Conservation (phyloP, 2,888 invertebrate species). For the Molanna angustata region DNA sequence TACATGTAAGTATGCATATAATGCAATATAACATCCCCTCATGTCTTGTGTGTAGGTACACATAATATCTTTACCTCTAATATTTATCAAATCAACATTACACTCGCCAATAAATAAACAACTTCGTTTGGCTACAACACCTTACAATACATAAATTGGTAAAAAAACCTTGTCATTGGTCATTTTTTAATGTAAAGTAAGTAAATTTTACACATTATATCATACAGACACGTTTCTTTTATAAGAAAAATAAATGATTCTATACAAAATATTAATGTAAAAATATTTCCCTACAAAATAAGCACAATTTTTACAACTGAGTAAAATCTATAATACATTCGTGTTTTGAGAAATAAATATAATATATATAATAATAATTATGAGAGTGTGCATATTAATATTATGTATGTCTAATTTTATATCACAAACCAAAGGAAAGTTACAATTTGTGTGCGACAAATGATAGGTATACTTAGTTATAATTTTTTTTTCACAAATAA, state of each 20-base stretch:
- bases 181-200: slow-evolving; percentile 9
- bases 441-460: too few species aligned
- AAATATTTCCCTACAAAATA: not conserved
- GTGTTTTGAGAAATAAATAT: not conserved
- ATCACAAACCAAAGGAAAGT: too few species aligned
- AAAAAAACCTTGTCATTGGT: slow-evolving; percentile 22
- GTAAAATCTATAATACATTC: not conserved
- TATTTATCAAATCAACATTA: not conserved
- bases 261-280: not conserved
- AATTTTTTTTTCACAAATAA: too few species aligned
- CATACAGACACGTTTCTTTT: too few species aligned
- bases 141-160: slow-evolving; percentile 19
- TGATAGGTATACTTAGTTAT: too few species aligned
- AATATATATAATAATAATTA: not conserved
- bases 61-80: not conserved
- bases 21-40: too few species aligned
- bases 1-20: too few species aligned
- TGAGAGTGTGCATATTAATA: too few species aligned
- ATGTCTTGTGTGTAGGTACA: too few species aligned
- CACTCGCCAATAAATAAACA: not conserved
- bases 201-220: too few species aligned
- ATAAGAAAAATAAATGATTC: too few species aligned
- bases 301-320: not conserved
- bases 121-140: slow-evolving; percentile 6
- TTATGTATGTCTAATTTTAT: too few species aligned